A percentile compares a stretch with the other conserved stretches of the same genome.
Conservation (phyloP, 2,888 invertebrate species). For the Galeruca laticollis region DNA sequence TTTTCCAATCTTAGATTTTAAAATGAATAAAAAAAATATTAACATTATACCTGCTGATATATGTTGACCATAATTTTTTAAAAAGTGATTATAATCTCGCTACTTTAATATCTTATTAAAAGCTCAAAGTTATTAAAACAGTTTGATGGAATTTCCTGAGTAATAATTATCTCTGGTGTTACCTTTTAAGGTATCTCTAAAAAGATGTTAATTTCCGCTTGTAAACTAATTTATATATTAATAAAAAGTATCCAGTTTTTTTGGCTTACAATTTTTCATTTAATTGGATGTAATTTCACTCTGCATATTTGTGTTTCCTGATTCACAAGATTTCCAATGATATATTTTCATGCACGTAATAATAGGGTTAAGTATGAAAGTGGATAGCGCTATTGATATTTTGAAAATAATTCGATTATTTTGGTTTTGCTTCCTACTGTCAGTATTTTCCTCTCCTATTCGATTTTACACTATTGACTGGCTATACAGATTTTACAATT, state of each 20-base stretch:
- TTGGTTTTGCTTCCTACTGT: no score
- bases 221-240: conserved; percentile 6
- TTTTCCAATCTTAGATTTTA: not conserved
- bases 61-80: not conserved
- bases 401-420: no score
- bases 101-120: not conserved
- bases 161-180: not conserved
- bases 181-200: not conserved
- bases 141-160: not conserved
- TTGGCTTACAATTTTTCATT: not conserved
- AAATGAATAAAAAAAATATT: not conserved
- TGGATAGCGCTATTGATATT: no score
- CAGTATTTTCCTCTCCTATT: no score
- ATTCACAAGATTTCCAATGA: not conserved
- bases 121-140: not conserved
- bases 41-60: not conserved
- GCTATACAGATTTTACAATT: no score
- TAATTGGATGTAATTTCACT: not conserved
- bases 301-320: not conserved
- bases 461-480: no score
- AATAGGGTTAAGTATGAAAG: no score
- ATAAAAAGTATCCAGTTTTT: not conserved
- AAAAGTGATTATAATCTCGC: not conserved
- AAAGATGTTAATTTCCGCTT: conserved; percentile 7
- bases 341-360: not conserved